Conservation (phyloP, 1,140 invertebrate species). For the Zaprionus capensis region DNA sequence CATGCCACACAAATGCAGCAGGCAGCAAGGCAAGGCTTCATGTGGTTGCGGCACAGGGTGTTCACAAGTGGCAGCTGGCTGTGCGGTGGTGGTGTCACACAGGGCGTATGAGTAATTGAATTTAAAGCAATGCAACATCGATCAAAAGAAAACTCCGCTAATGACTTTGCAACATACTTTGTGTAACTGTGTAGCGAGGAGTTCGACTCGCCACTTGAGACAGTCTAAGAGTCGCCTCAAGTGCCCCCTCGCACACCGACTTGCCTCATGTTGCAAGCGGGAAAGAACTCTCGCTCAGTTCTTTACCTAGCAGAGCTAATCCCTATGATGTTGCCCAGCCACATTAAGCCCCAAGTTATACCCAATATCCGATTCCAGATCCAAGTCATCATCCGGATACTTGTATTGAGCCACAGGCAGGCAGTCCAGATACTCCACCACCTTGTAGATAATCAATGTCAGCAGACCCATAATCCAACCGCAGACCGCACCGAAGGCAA, state of each 20-base stretch:
- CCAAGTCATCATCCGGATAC: slow-evolving; percentile 51
- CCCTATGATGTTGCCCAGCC: not conserved
- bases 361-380: slow-evolving; percentile 50
- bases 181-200: slow-evolving; percentile 17
- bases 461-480: slow-evolving; percentile 61
- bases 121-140: slow-evolving; percentile 28
- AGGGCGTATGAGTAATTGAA: slow-evolving; percentile 7
- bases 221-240: slow-evolving; percentile 48
- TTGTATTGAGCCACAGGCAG: slow-evolving; percentile 6
- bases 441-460: slow-evolving; percentile 48
- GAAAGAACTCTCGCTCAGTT: no score
- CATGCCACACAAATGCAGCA: not conserved
- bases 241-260: not conserved
- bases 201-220: slow-evolving; percentile 52
- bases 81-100: slow-evolving; percentile 11
- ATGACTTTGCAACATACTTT: slow-evolving; percentile 46
- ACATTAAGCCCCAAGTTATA: slow-evolving; percentile 6
- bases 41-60: slow-evolving; percentile 14
- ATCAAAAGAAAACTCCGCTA: slow-evolving; percentile 36
- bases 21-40: slow-evolving; percentile 20
- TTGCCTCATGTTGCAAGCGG: not conserved
- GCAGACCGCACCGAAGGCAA: slow-evolving; percentile 61
- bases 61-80: not conserved
- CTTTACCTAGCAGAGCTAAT: slow-evolving; percentile 3
- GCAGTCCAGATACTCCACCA: slow-evolving; percentile 32